Evolutionary conservation across 1,140 invertebrate species (phyloP), one percentile per base, ranked within the genome.

Genomic region (Brachionus paranguensis): DNA sequence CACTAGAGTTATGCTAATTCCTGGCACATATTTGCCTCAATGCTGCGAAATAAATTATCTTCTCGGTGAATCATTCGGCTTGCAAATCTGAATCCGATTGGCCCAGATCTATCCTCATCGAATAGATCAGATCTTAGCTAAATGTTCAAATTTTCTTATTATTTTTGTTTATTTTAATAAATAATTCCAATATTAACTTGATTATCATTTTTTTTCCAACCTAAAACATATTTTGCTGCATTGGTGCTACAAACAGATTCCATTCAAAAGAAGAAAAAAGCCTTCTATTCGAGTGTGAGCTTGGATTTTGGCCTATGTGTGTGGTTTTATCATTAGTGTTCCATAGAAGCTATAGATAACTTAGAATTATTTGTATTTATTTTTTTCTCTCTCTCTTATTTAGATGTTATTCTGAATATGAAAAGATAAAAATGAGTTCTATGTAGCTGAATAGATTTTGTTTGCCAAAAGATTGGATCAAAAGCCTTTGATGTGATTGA

Each of bases 1-100:
- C 53, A 20, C 53, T 60, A 60, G 53, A 60, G 53, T 60, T 60
- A 68, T 68, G 65, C 17, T 68, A 68, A 68, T 68, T 60, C n/a
- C 10, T 10, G 53, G n/a, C 53, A 24, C 17, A 60, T 60, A 33
- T 68, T 33, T 12, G 27, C 33, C 33, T 68, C n/a, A 33, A n/a
- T 68, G 33, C 65, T 68, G 65, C 27, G 45, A 72, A 72, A 72
- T 72, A 72, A 72, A 72, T 72, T 72, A 72, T 72, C 68, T 72
- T 72, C 17, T 72, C 68, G 37, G 17, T 72, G 68, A 72, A 41
- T 72, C 33, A 72, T 72, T 72, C 68, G 37, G 12, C 68, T 41
- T 41, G 12, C n/a, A 45, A 17, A 72, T 33, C 27, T n/a, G 3
- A 68, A 68, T 68, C 11, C 65, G 20, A 68, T 68, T 68, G 65